Evolutionary conservation across 2,888 invertebrate genomes (phyloP).

Genomic region (Drosophila fungiperda): DNA sequence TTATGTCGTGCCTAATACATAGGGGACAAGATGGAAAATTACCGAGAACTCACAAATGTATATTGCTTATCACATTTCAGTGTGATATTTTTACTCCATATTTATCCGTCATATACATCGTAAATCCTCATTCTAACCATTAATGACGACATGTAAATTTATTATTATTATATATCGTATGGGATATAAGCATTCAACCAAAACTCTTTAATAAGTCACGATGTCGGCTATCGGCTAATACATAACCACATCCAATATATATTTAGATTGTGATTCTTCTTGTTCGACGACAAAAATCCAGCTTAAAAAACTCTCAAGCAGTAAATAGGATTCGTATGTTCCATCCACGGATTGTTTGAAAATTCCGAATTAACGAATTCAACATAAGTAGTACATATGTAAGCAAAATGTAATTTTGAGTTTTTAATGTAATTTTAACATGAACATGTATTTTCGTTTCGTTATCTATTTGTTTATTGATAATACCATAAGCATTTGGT

Average conservation of each 20-base stretch:
- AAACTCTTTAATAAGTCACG: background rate
- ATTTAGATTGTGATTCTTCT: background rate
- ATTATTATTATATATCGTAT: background rate
- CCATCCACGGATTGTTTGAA: constrained; percentile 4
- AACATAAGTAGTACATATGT: constrained; percentile 57
- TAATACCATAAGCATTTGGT: constrained; percentile 65
- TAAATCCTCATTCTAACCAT: constrained; percentile 7
- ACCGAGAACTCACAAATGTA: constrained; percentile 18
- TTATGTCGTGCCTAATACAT: background rate
- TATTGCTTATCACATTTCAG: constrained; percentile 24
- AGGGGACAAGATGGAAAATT: background rate
- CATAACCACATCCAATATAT: background rate
- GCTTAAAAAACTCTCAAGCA: background rate
- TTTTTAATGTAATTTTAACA: constrained; percentile 64
- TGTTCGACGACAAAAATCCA: background rate
- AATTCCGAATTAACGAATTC: constrained; percentile 25
- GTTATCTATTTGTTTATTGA: constrained; percentile 71
- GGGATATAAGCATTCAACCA: background rate
- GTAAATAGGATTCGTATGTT: background rate
- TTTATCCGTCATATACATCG: constrained; percentile 17
- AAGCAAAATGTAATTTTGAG: constrained; percentile 61
- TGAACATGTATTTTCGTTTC: constrained; percentile 69
- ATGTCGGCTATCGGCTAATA: background rate
- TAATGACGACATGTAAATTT: constrained; percentile 23
- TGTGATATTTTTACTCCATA: constrained; percentile 33